phyloP scores from a whole-genome alignment of 2,113 vertebrate species.

The Mohoua ochrocephala region DNA sequence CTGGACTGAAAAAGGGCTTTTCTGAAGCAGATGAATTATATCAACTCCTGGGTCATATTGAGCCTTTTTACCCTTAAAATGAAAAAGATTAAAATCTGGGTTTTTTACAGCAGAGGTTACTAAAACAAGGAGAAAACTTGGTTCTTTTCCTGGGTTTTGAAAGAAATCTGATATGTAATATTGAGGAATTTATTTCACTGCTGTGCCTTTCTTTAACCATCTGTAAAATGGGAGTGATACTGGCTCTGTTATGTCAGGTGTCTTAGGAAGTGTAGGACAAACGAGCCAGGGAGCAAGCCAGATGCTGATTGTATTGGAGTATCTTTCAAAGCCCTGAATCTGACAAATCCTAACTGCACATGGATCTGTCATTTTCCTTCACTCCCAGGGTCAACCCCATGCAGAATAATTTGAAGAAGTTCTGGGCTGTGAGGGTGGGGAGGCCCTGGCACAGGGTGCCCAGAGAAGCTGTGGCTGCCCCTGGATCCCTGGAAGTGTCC shows the following conservation, averaged over 20 bases:
- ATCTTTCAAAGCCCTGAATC: background rate
- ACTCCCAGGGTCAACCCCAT: background rate
- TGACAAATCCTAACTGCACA: background rate
- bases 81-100: slow-evolving; percentile 56
- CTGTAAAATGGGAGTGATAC: slow-evolving; percentile 11
- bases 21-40: slow-evolving; percentile 63
- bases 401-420: background rate
- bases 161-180: slow-evolving; percentile 21
- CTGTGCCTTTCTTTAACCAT: slow-evolving; percentile 4
- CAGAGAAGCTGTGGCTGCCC: background rate
- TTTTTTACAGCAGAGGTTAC: background rate
- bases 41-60: slow-evolving; percentile 49
- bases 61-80: slow-evolving; percentile 66
- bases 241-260: slow-evolving; percentile 16
- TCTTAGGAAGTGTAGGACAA: background rate
- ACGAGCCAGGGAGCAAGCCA: background rate
- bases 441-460: background rate
- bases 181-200: background rate
- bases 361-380: background rate
- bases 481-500: background rate
- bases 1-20: slow-evolving; percentile 42
- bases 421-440: background rate
- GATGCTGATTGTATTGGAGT: background rate
- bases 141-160: slow-evolving; percentile 15
- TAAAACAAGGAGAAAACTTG: slow-evolving; percentile 3